Evolutionary conservation across 1,140 invertebrate genomes (phyloP), one percentile per base, ranked within the genome.

Genomic region (Saccostrea cuccullata): DNA sequence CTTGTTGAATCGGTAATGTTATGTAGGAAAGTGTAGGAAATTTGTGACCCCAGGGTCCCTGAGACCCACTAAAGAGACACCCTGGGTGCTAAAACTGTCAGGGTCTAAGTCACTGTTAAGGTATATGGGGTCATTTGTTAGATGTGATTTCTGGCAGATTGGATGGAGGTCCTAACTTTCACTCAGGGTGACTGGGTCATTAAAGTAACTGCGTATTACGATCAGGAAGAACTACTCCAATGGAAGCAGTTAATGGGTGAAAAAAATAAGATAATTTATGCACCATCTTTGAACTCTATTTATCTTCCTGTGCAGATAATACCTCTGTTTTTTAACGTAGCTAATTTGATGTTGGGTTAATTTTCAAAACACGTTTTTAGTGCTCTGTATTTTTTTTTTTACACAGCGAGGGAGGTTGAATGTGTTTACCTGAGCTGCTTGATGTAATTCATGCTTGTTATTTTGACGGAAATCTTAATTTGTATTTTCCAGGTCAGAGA

Each of bases 401-500:
- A 26, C 30, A 26, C 30, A 64, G 26, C 15, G 23, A 77, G 70
- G 70, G 70, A 36, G 30, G 70, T 77, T 67, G 60, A 67, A 67
- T 67, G 60, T 23, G 60, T n/a, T 77, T 77, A 77, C 70, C 70
- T 77, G 70, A 77, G 70, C 30, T 26, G 26, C 11, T 77, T 77
- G 23, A 36, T 77, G 70, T 77, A 77, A 77, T 26, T 26, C 12
- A 12, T 26, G 70, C 70, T 77, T 17, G 26, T 77, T 77, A 77
- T 77, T 77, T 36, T 77, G 3, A 77, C 70, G 9, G 30, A 77
- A 36, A 77, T 77, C 70, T 77, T 77, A 77, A 77, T 30, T 77
- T 77, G 70, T 77, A 36, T 77, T 77, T 77, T 77, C 70, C 70
- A 77, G 70, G 70, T 77, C 70, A 77, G 70, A 77, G 70, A 77